Percentiles rank a stretch among this genome's conserved stretches.
Conservation (phyloP, 2,113 vertebrate genomes). For the Nematolebias whitei region DNA sequence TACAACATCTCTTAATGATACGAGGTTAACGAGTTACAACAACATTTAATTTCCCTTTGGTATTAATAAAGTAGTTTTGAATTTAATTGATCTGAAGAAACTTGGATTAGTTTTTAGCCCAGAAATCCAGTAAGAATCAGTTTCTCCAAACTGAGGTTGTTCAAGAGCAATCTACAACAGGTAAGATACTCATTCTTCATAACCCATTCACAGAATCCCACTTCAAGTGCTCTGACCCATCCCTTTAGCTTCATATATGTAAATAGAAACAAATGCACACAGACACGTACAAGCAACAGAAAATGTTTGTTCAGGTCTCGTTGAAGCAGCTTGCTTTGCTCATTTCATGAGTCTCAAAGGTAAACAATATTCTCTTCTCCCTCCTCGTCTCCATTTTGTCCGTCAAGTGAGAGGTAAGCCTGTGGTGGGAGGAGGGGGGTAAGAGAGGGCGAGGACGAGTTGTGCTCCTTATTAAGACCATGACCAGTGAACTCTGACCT, state of each 20-base stretch:
- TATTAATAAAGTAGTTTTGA: too few species aligned
- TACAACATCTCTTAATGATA: too few species aligned
- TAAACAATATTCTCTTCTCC: constrained; percentile 76
- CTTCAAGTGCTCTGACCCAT: too few species aligned
- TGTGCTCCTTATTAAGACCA: constrained; percentile 53
- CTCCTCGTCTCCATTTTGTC: constrained; percentile 67
- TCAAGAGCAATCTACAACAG: too few species aligned
- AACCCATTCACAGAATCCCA: too few species aligned
- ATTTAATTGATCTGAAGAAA: too few species aligned
- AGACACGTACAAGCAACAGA: constrained; percentile 30
- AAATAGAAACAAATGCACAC: constrained; percentile 12
- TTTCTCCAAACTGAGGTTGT: too few species aligned
- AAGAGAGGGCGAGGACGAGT: constrained; percentile 62
- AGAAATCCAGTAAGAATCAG: too few species aligned
- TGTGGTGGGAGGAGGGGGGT: constrained; percentile 62
- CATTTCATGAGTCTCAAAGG: constrained; percentile 50
- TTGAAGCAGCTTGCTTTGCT: constrained; percentile 15
- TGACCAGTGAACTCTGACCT: constrained; percentile 58
- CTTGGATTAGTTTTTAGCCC: too few species aligned
- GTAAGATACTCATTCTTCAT: too few species aligned
- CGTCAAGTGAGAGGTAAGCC: constrained; percentile 72
- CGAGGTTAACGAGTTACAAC: too few species aligned
- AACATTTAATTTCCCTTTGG: too few species aligned
- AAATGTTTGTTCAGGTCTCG: constrained; percentile 34
- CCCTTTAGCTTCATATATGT: constrained; percentile 6